A percentile compares a stretch with the other conserved stretches of the same genome.
Conservation (phyloP, 2,113 vertebrate species). For the Callaeas wilsoni region DNA sequence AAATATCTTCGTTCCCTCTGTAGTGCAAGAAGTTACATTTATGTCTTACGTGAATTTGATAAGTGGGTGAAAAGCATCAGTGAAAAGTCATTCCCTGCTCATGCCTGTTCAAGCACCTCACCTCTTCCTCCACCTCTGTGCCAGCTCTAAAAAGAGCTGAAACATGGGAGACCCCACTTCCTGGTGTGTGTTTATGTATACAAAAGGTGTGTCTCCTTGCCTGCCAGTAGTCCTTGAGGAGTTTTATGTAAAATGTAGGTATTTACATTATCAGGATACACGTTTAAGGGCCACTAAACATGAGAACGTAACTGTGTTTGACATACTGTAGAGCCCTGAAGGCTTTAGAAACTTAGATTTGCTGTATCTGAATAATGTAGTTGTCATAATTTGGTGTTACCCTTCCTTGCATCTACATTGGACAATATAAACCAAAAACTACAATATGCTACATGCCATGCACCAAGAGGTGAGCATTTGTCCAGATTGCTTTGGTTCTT, state of each 20-base stretch:
- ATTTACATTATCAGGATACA: slow-evolving; percentile 51
- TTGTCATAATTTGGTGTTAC: slow-evolving; percentile 38
- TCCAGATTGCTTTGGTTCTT: not conserved
- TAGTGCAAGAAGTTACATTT: not conserved
- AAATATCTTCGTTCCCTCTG: not conserved
- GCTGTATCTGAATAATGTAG: slow-evolving; percentile 29
- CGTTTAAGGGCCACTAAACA: slow-evolving; percentile 39
- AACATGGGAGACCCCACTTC: not conserved
- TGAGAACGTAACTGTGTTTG: slow-evolving; percentile 5
- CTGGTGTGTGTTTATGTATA: not conserved
- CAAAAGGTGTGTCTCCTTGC: not conserved
- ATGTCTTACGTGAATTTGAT: not conserved
- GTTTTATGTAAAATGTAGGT: slow-evolving; percentile 38
- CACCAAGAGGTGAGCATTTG: not conserved
- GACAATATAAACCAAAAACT: not conserved
- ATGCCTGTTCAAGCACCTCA: not conserved
- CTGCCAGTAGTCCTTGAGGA: not conserved
- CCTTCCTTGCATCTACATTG: not conserved
- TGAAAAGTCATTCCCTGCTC: not conserved
- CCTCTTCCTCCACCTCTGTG: not conserved
- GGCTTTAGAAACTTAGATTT: slow-evolving; percentile 55
- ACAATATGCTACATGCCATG: not conserved
- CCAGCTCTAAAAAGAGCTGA: not conserved
- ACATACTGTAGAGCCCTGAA: slow-evolving; percentile 30
- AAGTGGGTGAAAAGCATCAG: not conserved